These are phyloP conservation scores for Tragelaphus strepsiceros DNA, from an alignment of 2,113 vertebrate genomes.

Conservation along the genomic window DNA sequence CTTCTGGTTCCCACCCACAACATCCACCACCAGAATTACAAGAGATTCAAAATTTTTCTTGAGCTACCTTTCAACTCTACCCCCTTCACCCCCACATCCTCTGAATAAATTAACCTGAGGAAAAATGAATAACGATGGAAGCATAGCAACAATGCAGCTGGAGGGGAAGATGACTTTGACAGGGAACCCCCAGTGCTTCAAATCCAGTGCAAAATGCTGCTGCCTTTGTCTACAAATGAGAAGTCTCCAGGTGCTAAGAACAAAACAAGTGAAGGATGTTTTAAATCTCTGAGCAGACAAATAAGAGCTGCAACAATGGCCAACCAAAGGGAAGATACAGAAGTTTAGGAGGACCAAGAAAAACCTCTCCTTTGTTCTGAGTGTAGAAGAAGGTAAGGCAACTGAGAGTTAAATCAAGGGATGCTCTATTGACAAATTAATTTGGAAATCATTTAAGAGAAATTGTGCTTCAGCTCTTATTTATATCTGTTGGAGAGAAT, in stretches of 20 bases:
- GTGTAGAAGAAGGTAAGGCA: neutral
- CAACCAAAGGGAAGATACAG: neutral
- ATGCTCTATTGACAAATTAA: slow-evolving; percentile 21
- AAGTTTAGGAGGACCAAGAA: neutral
- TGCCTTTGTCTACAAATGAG: neutral
- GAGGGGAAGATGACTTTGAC: neutral
- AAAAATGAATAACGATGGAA: neutral
- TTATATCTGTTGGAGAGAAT: slow-evolving; percentile 2
- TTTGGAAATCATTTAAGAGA: slow-evolving; percentile 41
- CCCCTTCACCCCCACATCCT: neutral
- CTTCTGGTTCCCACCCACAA: neutral
- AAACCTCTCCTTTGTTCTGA: neutral
- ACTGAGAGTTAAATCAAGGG: neutral
- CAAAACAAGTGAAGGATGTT: neutral
- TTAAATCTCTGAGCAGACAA: neutral
- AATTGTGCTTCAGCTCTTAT: neutral
- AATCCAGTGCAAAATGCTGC: neutral
- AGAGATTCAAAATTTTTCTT: neutral
- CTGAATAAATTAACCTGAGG: neutral
- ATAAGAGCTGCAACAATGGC: neutral
- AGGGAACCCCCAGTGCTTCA: neutral
- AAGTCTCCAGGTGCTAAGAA: neutral
- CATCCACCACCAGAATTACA: neutral
- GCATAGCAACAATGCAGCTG: neutral
- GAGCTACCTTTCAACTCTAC: neutral